phyloP scores from a whole-genome alignment of 2,113 vertebrate genomes.

The Bubo bubo region DNA sequence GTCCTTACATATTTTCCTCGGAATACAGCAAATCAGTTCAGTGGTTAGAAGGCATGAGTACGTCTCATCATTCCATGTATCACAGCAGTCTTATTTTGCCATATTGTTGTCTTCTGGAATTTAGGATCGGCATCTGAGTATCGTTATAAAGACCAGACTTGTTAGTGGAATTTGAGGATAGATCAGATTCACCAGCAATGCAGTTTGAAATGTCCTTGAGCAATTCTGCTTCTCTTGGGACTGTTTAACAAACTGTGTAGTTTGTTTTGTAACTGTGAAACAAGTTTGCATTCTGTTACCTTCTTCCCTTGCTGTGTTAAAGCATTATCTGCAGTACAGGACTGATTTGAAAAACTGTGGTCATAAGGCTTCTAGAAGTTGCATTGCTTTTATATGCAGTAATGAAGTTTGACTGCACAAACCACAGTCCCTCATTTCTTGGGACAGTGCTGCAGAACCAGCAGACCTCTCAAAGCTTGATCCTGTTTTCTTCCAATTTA shows the following conservation, averaged over 20 bases:
- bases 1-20: background rate
- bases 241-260: background rate
- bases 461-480: background rate
- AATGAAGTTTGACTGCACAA: background rate
- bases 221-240: background rate
- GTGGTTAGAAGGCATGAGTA: background rate
- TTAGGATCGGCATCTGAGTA: background rate
- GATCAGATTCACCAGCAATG: background rate
- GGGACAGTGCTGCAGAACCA: background rate
- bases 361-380: background rate
- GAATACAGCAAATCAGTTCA: background rate
- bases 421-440: background rate
- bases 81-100: background rate
- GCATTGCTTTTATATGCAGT: background rate
- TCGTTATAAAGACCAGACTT: background rate
- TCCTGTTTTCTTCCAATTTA: background rate
- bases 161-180: background rate
- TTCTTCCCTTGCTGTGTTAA: accelerated
- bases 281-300: background rate
- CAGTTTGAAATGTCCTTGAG: background rate
- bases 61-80: background rate
- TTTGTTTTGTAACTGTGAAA: background rate
- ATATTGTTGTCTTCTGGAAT: background rate
- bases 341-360: background rate
- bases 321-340: background rate